phyloP scores from a whole-genome alignment of 2,888 invertebrate species.

The Scaptodrosophila latifasciaeformis region DNA sequence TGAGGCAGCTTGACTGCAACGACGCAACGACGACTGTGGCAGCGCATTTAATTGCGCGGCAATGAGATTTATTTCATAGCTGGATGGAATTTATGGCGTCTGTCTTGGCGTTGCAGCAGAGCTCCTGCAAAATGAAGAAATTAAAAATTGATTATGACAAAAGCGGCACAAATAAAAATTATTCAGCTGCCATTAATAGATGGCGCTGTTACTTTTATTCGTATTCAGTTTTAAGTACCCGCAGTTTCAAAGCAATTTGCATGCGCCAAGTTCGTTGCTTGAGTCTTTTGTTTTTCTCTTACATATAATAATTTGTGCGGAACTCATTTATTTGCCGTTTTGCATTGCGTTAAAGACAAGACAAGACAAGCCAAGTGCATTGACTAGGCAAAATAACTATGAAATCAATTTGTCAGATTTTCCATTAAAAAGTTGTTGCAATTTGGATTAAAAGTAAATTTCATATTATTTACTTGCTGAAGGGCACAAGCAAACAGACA shows the following conservation, averaged over 20 bases:
- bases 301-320: background rate
- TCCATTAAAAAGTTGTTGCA: too few relatives aligned
- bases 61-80: slow-evolving; percentile 71
- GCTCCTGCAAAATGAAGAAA: slow-evolving; percentile 57
- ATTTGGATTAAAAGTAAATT: too few relatives aligned
- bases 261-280: slow-evolving; percentile 38
- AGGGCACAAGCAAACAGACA: too few relatives aligned
- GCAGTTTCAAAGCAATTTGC: slow-evolving; percentile 18
- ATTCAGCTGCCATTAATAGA: slow-evolving; percentile 47
- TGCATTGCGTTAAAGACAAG: slow-evolving; percentile 37
- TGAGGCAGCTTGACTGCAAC: slow-evolving; percentile 6
- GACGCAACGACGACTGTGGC: slow-evolving; percentile 14
- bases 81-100: slow-evolving; percentile 66
- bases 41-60: slow-evolving; percentile 57
- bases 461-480: too few relatives aligned
- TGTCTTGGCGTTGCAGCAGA: slow-evolving; percentile 41
- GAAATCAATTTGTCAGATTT: background rate
- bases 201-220: slow-evolving; percentile 12
- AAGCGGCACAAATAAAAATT: slow-evolving; percentile 61
- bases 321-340: background rate
- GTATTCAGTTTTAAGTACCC: too few relatives aligned
- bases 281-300: slow-evolving; percentile 38
- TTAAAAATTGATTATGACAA: slow-evolving; percentile 71
- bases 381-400: too few relatives aligned
- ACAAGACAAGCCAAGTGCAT: too few relatives aligned